These are phyloP conservation scores for Ophioninae sp. DNA, from an alignment of 2,888 invertebrate genomes.

Conservation along the genomic window DNA sequence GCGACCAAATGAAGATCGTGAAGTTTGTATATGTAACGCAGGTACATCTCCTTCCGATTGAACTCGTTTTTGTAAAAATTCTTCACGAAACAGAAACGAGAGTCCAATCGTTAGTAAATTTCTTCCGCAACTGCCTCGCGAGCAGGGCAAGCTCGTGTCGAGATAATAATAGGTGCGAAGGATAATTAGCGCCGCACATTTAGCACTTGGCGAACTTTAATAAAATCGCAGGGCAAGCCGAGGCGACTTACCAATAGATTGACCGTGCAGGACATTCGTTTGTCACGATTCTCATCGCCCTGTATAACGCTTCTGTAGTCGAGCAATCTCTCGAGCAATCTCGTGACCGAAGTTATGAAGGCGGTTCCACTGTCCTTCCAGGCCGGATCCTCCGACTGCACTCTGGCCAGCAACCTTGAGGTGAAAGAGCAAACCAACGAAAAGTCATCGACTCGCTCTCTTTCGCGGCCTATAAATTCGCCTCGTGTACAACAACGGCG, in stretches of 20 bases:
- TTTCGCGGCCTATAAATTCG: not conserved
- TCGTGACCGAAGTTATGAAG: slow-evolving; percentile 95
- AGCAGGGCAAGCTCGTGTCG: too few relatives aligned
- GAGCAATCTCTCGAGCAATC: slow-evolving; percentile 92
- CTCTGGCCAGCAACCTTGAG: slow-evolving; percentile 90
- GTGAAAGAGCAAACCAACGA: slow-evolving; percentile 25
- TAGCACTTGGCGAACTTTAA: slow-evolving; percentile 21
- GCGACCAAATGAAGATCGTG: slow-evolving; percentile 95
- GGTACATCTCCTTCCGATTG: slow-evolving; percentile 96
- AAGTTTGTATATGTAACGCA: slow-evolving; percentile 96
- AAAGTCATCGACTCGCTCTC: not conserved
- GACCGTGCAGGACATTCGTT: slow-evolving; percentile 97
- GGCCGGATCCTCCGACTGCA: slow-evolving; percentile 91
- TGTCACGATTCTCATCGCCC: slow-evolving; percentile 96
- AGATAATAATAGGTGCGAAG: slow-evolving; percentile 43
- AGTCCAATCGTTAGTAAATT: not conserved
- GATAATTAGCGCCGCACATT: slow-evolving; percentile 58
- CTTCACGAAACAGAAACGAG: slow-evolving; percentile 78
- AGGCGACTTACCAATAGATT: slow-evolving; percentile 88
- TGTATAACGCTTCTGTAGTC: slow-evolving; percentile 98
- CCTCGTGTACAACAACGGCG: not conserved
- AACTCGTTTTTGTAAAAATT: slow-evolving; percentile 98
- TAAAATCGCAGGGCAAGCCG: not conserved
- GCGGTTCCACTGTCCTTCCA: slow-evolving; percentile 96
- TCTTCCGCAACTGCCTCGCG: too few relatives aligned